These are phyloP conservation scores for Sebastes iracundus DNA, from an alignment of 2,797 vertebrate species.

Conservation along the genomic window DNA sequence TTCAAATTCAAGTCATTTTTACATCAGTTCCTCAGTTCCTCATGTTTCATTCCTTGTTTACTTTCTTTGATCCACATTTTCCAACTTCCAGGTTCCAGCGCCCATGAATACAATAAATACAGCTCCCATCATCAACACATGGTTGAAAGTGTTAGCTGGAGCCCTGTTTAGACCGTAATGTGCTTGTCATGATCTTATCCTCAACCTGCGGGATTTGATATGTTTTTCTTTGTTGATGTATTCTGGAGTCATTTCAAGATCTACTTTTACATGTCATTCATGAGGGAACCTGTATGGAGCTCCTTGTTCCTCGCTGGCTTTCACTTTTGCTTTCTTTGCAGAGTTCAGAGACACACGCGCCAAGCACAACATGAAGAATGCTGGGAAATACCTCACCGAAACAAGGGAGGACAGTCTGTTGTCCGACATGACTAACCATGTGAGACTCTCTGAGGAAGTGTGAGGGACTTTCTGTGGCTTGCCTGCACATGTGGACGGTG, in stretches of 20 bases:
- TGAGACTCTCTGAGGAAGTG: constrained; percentile 36
- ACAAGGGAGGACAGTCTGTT: constrained; percentile 16
- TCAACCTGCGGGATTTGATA: constrained; percentile 18
- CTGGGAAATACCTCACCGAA: constrained; percentile 53
- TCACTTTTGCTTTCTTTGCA: constrained; percentile 26
- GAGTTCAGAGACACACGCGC: constrained; percentile 24
- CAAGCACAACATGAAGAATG: constrained; percentile 64
- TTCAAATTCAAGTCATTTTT: not conserved
- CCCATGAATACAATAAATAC: not conserved
- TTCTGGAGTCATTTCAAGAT: constrained; percentile 31
- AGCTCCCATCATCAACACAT: not conserved
- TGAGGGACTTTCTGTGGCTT: constrained; percentile 59
- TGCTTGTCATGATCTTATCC: constrained; percentile 33
- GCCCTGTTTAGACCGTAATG: not conserved
- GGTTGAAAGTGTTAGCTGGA: not conserved
- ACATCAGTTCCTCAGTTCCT: not conserved
- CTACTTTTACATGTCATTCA: constrained; percentile 24
- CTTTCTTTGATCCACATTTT: not conserved
- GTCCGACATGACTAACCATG: constrained; percentile 29
- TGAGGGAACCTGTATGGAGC: constrained; percentile 30
- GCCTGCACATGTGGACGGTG: constrained; percentile 32
- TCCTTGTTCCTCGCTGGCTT: constrained; percentile 40
- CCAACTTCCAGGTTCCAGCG: not conserved
- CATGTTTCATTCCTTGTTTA: not conserved
- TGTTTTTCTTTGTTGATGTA: constrained; percentile 18